Evolutionary conservation across 1,140 invertebrate species (phyloP), one percentile per base, ranked within the genome.

Genomic region (Araneus ventricosus): DNA sequence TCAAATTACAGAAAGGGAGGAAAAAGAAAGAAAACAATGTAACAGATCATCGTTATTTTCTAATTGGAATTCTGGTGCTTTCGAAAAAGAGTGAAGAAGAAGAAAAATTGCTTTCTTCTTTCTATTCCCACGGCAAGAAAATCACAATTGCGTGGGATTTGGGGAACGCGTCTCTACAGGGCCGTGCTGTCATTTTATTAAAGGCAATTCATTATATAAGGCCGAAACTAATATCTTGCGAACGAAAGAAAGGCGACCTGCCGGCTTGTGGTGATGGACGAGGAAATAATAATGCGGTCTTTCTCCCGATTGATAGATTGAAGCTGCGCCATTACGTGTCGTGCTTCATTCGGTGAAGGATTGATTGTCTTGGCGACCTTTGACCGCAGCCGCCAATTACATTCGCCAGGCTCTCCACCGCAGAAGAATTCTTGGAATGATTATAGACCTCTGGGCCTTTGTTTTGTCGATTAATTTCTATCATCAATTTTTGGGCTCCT

Each of bases 231-330:
- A 86, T 86, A 86, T 86, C 52, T 20, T 10, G 10, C 5, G 45
- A n/a, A 27, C 4, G 4, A 41, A 57, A 86, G 57, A 37, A 86
- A 86, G 22, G 52, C n/a, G 37, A 45, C 37, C 24, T 85, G 24
- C 82, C 22, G 24, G 37, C 24, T 8, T 1, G 37, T 14, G 84
- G n/a, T 86, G 84, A 86, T 37, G 27, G 84, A 86, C 57, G 84
- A 86, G 84, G n/a, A 86, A 41, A 86, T 86, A 86, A 86, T 86
- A 86, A 86, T 86, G 84, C 84, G 57, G 84, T 59, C 57, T 61
- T 30, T 61, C 45, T 52, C 57, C 57, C n/a, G 84, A 61, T 86
- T 86, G 84, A 86, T 86, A 37, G 84, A 86, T 86, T 57, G 84
- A 61, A 59, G 84, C 57, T 22, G 84, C 30, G 57, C n/a, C 57